These are phyloP conservation scores for Tadarida brasiliensis DNA, from an alignment of 2,797 vertebrate species.

Conservation along the genomic window DNA sequence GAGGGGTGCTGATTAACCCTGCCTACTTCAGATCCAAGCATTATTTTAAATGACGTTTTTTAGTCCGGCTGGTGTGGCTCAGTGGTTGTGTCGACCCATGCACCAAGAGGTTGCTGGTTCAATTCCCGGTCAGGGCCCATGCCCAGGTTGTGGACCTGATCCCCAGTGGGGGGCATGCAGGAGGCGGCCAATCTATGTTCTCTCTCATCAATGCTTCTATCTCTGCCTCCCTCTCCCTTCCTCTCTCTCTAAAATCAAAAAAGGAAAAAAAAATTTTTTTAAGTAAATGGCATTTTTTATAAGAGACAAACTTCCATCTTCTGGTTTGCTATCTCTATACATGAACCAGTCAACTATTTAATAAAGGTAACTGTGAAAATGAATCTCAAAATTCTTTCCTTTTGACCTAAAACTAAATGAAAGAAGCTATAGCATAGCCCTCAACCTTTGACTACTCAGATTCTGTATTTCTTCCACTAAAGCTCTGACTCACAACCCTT, in stretches of 20 bases:
- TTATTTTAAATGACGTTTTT: conserved; percentile 45
- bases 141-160: too few relatives aligned
- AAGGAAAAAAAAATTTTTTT: too few relatives aligned
- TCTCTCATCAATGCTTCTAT: too few relatives aligned
- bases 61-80: background rate
- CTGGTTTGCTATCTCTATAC: conserved; percentile 14
- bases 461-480: conserved; percentile 55
- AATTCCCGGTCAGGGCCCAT: too few relatives aligned
- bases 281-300: conserved; percentile 2
- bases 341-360: background rate
- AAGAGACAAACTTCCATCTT: background rate
- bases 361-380: conserved; percentile 53
- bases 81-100: too few relatives aligned
- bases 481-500: conserved; percentile 7
- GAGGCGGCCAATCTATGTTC: too few relatives aligned
- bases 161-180: too few relatives aligned
- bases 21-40: background rate
- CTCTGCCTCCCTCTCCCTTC: too few relatives aligned
- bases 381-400: conserved; percentile 27
- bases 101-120: too few relatives aligned
- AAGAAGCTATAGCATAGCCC: background rate
- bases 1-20: background rate
- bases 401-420: conserved; percentile 54
- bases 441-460: conserved; percentile 27
- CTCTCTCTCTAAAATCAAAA: too few relatives aligned